A percentile compares a stretch with the other conserved stretches of the same genome.
phyloP scores from a whole-genome alignment of 2,888 invertebrate species.

The Microctonus hyperodae region DNA sequence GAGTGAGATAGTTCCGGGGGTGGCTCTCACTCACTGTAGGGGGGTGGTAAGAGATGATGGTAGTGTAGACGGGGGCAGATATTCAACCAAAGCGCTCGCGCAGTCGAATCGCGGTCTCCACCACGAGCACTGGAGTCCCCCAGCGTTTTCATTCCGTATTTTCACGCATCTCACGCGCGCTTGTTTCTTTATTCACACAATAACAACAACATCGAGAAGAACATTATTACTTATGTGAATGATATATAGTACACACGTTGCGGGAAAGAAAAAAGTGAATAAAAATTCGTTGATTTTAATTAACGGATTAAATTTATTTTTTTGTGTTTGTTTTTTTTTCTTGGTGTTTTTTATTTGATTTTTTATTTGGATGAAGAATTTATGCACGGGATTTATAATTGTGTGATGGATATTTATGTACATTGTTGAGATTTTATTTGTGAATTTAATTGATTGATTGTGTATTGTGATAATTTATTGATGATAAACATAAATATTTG shows the following conservation, averaged over 20 bases:
- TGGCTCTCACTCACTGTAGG: slow-evolving; percentile 32
- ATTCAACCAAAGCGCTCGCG: slow-evolving; percentile 58
- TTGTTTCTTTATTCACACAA: slow-evolving; percentile 13
- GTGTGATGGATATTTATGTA: neutral
- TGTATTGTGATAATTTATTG: no score
- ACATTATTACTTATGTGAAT: neutral
- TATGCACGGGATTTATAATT: neutral
- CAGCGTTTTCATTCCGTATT: slow-evolving; percentile 31
- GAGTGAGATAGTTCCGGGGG: slow-evolving; percentile 33
- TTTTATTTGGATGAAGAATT: no score
- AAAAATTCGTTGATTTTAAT: neutral
- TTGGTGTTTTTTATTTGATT: no score
- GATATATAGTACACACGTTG: neutral
- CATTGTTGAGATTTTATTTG: neutral
- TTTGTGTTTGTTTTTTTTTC: neutral
- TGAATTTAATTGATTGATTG: neutral
- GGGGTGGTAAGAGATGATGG: slow-evolving; percentile 51
- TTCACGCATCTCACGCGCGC: slow-evolving; percentile 17
- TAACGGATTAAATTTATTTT: neutral
- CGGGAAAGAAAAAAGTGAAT: neutral
- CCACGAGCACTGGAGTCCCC: slow-evolving; percentile 49
- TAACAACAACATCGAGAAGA: no score
- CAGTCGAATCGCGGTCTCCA: slow-evolving; percentile 58
- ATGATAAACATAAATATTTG: no score
- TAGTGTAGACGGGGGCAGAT: slow-evolving; percentile 52